Evolutionary conservation across 37 sponge, comb jelly and placozoan genomes (phyloP), one percentile per base, ranked within the genome.

Genomic region (Halichondria panicea): DNA sequence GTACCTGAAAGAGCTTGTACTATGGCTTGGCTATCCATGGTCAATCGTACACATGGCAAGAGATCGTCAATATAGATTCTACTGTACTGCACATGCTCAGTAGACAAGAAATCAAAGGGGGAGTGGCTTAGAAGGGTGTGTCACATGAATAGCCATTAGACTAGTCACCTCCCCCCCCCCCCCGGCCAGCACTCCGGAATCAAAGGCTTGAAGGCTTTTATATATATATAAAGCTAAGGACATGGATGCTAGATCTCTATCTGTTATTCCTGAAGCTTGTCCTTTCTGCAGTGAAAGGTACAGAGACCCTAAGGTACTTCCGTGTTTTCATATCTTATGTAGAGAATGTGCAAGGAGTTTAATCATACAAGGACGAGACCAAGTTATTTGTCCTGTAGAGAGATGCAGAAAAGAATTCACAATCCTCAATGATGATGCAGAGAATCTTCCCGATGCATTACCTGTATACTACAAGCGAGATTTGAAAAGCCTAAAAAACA

Each of bases 1-100:
- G 89, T 89, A 22, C 73, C 65, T 3, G 62, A 38, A 1, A 89
- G 74, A 1, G 79, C 79, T 32, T 78, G 84, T 1, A 71, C 45
- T 2, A 89, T 36, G 37, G 40, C 33, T 4, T 72, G 57, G 28
- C 72, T 24, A 37, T 89, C 89, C 89, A 89, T 78, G 6, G 2
- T 2, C 34, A 19, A 2, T n/a, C n/a, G n/a, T n/a, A n/a, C n/a
- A n/a, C n/a, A n/a, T n/a, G n/a, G n/a, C n/a, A n/a, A n/a, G n/a
- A n/a, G n/a, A n/a, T n/a, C n/a, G n/a, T n/a, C n/a, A n/a, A n/a
- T n/a, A n/a, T n/a, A n/a, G n/a, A n/a, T n/a, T n/a, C n/a, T n/a
- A n/a, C n/a, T n/a, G n/a, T n/a, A n/a, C n/a, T n/a, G n/a, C n/a
- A n/a, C n/a, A n/a, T n/a, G n/a, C n/a, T n/a, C n/a, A n/a, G n/a